Evolutionary conservation across 2,797 vertebrate species (phyloP).

Genomic region (Carapus acus): DNA sequence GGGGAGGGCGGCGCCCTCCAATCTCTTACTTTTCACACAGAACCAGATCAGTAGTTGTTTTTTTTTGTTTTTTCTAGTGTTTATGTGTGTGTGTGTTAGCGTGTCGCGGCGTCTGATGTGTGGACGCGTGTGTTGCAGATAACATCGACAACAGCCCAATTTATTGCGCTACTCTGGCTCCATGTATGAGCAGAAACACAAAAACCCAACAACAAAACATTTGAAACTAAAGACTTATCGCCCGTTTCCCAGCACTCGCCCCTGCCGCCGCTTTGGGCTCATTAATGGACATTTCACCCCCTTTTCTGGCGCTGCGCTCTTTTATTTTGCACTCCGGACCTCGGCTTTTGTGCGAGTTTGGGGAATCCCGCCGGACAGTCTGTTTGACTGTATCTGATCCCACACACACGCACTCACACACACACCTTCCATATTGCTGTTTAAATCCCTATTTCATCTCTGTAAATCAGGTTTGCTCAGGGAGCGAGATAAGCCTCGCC

Average conservation of each 20-base stretch:
- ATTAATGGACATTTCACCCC: constrained; percentile 10
- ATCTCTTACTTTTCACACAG: too few species aligned
- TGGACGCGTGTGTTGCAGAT: too few species aligned
- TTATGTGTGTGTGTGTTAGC: too few species aligned
- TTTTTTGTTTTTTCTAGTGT: too few species aligned
- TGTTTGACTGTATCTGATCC: constrained; percentile 54
- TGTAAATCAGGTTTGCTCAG: constrained; percentile 58
- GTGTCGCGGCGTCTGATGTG: too few species aligned
- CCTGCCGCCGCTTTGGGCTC: background rate
- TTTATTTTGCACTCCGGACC: constrained; percentile 16
- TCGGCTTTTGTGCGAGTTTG: constrained; percentile 42
- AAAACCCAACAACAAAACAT: background rate
- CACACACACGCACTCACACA: too few species aligned
- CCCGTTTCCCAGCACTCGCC: constrained; percentile 1
- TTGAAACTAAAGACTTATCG: background rate
- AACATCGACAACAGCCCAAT: background rate
- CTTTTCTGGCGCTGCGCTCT: background rate
- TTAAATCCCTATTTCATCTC: constrained; percentile 55
- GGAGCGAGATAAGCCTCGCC: constrained; percentile 44
- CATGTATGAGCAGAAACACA: background rate
- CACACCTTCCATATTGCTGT: constrained; percentile 51
- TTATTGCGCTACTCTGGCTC: constrained; percentile 1
- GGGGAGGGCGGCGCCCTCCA: too few species aligned
- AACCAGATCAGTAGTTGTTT: too few species aligned
- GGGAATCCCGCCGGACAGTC: constrained; percentile 38